Percentiles rank a stretch among this genome's conserved stretches.
These are phyloP conservation scores for Connochaetes taurinus DNA, from an alignment of 2,113 vertebrate genomes.

Conservation along the genomic window DNA sequence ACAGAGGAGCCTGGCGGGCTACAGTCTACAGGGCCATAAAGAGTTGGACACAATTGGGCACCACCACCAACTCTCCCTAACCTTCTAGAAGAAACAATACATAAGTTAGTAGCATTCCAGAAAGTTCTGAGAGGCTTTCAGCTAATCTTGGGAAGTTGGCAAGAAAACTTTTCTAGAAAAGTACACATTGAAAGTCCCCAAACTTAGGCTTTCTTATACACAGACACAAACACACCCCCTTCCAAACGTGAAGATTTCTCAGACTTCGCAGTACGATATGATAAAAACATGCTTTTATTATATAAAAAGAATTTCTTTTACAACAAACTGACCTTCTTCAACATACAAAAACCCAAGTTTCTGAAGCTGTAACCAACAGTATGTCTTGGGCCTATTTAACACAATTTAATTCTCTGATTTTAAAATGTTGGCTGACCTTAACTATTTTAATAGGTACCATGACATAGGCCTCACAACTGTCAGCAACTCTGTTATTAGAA, in stretches of 20 bases:
- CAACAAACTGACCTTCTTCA: not conserved
- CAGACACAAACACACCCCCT: not conserved
- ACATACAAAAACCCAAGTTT: not conserved
- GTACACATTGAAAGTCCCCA: not conserved
- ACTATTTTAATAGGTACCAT: constrained; percentile 7
- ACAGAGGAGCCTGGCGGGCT: not conserved
- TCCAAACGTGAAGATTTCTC: not conserved
- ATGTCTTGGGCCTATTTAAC: not conserved
- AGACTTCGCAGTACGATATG: not conserved
- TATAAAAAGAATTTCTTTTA: not conserved
- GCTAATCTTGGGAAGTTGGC: not conserved
- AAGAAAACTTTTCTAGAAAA: not conserved
- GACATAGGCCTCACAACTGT: not conserved
- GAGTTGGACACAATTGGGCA: not conserved
- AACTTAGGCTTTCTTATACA: not conserved
- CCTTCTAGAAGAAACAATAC: not conserved
- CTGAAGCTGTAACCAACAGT: not conserved
- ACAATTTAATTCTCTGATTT: not conserved
- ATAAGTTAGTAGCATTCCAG: not conserved
- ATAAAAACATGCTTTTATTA: not conserved
- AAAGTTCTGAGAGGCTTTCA: not conserved
- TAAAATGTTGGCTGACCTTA: constrained; percentile 39
- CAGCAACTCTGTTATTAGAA: constrained; percentile 37
- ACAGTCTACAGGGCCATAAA: not conserved
- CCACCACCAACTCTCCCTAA: not conserved